Conservation (phyloP, 2,113 vertebrate species). For the Axis porcinus region DNA sequence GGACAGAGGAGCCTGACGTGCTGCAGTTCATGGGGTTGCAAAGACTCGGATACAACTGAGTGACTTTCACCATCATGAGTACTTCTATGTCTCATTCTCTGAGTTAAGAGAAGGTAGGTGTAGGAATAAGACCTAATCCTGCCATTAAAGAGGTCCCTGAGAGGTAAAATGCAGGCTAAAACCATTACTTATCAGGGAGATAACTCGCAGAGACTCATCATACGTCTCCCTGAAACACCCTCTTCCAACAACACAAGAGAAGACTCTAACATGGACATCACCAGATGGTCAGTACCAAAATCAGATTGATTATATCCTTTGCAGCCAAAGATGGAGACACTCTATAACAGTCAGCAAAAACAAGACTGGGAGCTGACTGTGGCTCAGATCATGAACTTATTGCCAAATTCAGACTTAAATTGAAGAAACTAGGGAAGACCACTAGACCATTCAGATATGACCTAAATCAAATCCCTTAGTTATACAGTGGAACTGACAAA, state of each 20-base stretch:
- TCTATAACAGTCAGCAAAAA: not conserved
- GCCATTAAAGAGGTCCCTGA: not conserved
- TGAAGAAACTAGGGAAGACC: not conserved
- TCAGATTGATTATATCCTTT: not conserved
- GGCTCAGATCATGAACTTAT: not conserved
- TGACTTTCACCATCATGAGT: not conserved
- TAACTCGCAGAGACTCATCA: not conserved
- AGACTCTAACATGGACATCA: not conserved
- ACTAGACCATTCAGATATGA: not conserved
- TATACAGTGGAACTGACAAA: not conserved
- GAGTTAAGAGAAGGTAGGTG: not conserved
- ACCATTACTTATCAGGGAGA: not conserved
- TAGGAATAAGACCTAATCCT: not conserved
- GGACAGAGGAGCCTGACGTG: not conserved
- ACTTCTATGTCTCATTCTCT: not conserved
- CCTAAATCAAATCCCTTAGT: not conserved
- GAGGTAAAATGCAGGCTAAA: conserved; percentile 33
- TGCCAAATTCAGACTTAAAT: not conserved
- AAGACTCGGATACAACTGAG: not conserved
- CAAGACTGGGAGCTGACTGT: not conserved
- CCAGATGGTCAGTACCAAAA: not conserved
- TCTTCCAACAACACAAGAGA: not conserved
- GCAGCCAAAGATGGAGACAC: not conserved
- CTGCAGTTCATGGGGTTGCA: not conserved
- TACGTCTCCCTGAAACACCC: not conserved